Evolutionary conservation across 2,888 invertebrate genomes (phyloP).

Genomic region (Idaea dimidiata): DNA sequence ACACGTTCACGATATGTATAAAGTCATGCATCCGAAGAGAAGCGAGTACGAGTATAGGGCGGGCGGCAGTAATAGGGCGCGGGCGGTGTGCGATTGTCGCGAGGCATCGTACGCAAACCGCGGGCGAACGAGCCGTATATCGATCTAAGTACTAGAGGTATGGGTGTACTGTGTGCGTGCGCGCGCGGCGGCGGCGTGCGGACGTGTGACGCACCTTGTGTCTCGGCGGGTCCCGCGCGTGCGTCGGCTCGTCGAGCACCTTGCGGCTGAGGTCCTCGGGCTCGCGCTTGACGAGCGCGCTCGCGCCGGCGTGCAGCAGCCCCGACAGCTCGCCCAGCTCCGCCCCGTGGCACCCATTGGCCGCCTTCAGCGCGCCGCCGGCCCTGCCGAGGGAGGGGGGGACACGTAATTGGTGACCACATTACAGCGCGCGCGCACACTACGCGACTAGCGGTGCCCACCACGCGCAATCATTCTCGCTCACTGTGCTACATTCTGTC

Average conservation of each 20-base stretch:
- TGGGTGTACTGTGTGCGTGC: conserved; percentile 81
- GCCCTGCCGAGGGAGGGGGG: conserved; percentile 85
- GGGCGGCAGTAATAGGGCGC: conserved; percentile 82
- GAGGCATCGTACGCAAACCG: conserved; percentile 81
- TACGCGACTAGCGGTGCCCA: conserved; percentile 55
- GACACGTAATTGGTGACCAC: conserved; percentile 67
- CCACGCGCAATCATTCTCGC: conserved; percentile 54
- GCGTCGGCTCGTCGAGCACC: conserved; percentile 81
- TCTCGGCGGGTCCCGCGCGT: conserved; percentile 82
- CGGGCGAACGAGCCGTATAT: conserved; percentile 27
- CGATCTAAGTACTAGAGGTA: conserved; percentile 65
- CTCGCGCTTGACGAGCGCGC: conserved; percentile 87
- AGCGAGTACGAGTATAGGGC: conserved; percentile 62
- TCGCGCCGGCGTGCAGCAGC: conserved; percentile 84
- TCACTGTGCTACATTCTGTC: conserved; percentile 47
- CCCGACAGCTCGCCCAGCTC: conserved; percentile 83
- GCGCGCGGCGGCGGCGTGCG: conserved; percentile 78
- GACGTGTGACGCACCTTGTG: conserved; percentile 83
- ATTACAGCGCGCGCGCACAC: conserved; percentile 62
- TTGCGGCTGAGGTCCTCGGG: conserved; percentile 90
- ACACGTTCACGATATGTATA: conserved; percentile 63
- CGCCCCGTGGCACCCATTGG: conserved; percentile 86
- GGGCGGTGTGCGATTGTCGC: conserved; percentile 80
- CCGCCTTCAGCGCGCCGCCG: conserved; percentile 81
- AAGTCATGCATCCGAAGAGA: conserved; percentile 43